phyloP scores from a whole-genome alignment of 1,140 invertebrate genomes.

The Pinna nobilis region DNA sequence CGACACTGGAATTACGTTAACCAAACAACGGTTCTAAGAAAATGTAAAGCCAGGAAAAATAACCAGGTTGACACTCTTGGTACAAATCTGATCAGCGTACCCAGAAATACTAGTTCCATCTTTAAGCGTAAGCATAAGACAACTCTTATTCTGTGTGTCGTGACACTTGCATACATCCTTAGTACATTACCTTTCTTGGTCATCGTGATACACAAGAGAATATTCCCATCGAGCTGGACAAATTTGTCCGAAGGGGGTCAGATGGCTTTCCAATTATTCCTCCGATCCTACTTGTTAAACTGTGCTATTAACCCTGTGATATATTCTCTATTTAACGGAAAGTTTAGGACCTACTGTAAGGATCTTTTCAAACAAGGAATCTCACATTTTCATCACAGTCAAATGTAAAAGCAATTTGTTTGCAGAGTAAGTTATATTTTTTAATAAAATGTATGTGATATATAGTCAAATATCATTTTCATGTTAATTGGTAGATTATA shows the following conservation, averaged over 20 bases:
- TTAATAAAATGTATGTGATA: too few relatives aligned
- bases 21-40: too few relatives aligned
- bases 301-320: slow-evolving; percentile 60
- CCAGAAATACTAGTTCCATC: not conserved
- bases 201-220: slow-evolving; percentile 27
- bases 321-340: slow-evolving; percentile 55
- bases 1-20: not conserved
- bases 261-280: slow-evolving; percentile 49
- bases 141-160: slow-evolving; percentile 23
- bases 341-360: slow-evolving; percentile 49
- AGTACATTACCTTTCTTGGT: slow-evolving; percentile 36
- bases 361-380: not conserved
- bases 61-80: not conserved
- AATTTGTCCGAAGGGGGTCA: slow-evolving; percentile 25
- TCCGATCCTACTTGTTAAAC: slow-evolving; percentile 59
- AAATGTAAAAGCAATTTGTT: too few relatives aligned
- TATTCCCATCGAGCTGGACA: slow-evolving; percentile 14
- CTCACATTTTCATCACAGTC: too few relatives aligned
- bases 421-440: too few relatives aligned
- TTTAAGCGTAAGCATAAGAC: slow-evolving; percentile 30
- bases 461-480: too few relatives aligned
- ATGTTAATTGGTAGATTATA: too few relatives aligned
- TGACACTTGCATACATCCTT: slow-evolving; percentile 28
- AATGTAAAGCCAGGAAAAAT: not conserved
- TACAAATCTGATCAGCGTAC: not conserved